Evolutionary conservation across 2,113 vertebrate species (phyloP).

Genomic region (Malurus elegans): DNA sequence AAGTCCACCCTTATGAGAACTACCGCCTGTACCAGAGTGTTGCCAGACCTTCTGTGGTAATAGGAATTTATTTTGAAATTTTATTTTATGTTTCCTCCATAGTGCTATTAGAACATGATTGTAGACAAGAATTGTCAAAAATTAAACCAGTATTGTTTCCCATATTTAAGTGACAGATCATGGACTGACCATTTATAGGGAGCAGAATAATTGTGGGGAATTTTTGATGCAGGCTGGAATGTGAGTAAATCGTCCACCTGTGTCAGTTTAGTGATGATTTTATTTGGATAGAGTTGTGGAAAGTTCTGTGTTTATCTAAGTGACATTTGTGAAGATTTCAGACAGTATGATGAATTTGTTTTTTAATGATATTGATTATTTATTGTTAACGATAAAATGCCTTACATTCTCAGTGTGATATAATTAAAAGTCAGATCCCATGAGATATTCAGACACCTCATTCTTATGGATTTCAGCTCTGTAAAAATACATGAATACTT

Average conservation of each 20-base stretch:
- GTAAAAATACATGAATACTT: neutral
- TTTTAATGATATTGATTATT: neutral
- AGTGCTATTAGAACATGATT: neutral
- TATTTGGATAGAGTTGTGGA: neutral
- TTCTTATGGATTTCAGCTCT: neutral
- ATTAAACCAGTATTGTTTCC: neutral
- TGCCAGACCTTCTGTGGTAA: neutral
- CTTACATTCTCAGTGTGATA: neutral
- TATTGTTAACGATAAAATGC: neutral
- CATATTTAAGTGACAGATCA: neutral
- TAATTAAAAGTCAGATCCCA: neutral
- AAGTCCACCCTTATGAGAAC: neutral
- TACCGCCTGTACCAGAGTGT: neutral
- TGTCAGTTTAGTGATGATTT: neutral
- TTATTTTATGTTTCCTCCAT: fast-evolving
- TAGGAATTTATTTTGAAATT: neutral
- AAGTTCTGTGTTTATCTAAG: neutral
- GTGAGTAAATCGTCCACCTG: neutral
- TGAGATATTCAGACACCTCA: neutral
- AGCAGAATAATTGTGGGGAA: neutral
- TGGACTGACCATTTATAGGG: neutral
- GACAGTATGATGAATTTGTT: neutral
- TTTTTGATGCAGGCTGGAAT: neutral
- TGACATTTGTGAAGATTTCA: neutral
- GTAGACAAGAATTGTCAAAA: neutral